These are phyloP conservation scores for Sinopyrophorus schimmeli DNA, from an alignment of 2,888 invertebrate genomes.

Conservation along the genomic window DNA sequence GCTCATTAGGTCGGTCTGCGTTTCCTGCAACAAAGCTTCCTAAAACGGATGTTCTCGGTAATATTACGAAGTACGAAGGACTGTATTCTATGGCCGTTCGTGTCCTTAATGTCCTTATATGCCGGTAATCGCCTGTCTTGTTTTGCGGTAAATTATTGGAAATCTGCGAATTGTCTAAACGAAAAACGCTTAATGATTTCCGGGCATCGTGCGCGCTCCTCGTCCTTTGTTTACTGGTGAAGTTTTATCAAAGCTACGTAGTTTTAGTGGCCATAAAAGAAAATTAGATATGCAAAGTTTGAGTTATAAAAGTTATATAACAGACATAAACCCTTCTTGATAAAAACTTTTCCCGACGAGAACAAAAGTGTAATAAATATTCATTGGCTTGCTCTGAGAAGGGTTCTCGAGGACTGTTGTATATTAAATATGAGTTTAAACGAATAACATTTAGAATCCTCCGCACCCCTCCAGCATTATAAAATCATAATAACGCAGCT, in stretches of 20 bases:
- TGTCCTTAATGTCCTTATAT: conserved; percentile 49
- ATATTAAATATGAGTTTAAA: conserved; percentile 54
- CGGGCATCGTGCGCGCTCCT: not conserved
- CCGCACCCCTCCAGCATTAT: conserved; percentile 45
- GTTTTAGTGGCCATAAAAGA: conserved; percentile 30
- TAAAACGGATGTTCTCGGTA: conserved; percentile 43
- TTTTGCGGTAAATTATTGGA: conserved; percentile 50
- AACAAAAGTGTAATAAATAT: conserved; percentile 49
- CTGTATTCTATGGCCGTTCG: conserved; percentile 52
- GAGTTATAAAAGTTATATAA: conserved; percentile 33
- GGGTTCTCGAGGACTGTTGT: conserved; percentile 40
- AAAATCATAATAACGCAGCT: conserved; percentile 48
- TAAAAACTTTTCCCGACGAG: conserved; percentile 33
- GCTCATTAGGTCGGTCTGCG: conserved; percentile 37
- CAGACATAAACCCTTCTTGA: conserved; percentile 35
- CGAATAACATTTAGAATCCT: conserved; percentile 45
- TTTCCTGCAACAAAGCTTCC: conserved; percentile 30
- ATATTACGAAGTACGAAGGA: conserved; percentile 45
- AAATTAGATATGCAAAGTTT: conserved; percentile 32
- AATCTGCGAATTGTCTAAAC: conserved; percentile 21
- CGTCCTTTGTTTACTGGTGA: conserved; percentile 24
- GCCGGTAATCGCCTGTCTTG: conserved; percentile 48
- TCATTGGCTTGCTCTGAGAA: conserved; percentile 43
- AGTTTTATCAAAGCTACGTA: conserved; percentile 23
- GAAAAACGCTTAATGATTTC: not conserved